These are phyloP conservation scores for Mormyrus iriodes DNA, from an alignment of 2,113 vertebrate genomes.

Conservation along the genomic window DNA sequence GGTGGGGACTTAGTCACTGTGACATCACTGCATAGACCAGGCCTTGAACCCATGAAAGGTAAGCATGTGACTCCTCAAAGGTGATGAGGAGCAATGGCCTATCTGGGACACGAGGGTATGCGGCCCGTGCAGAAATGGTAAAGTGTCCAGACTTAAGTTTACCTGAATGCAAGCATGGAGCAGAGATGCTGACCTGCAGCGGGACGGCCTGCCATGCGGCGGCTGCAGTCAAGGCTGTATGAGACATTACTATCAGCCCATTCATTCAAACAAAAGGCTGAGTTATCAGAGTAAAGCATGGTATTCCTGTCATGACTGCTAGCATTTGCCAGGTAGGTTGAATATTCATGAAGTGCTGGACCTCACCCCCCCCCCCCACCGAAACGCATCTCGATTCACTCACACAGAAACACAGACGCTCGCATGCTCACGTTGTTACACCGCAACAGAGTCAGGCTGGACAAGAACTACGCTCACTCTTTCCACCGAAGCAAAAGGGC, in stretches of 20 bases:
- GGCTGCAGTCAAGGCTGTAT: not conserved
- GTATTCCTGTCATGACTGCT: constrained; percentile 19
- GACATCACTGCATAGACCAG: not conserved
- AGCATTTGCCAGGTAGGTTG: constrained; percentile 6
- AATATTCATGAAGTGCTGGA: constrained; percentile 21
- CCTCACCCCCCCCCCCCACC: constrained; percentile 2
- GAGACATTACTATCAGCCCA: constrained; percentile 5
- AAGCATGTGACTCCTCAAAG: not conserved
- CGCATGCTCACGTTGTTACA: not conserved
- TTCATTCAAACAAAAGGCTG: constrained; percentile 24
- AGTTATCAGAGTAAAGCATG: constrained; percentile 1
- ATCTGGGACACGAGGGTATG: not conserved
- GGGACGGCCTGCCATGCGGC: not conserved
- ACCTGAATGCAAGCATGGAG: not conserved
- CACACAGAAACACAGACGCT: not conserved
- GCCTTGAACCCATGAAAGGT: not conserved
- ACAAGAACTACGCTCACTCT: not conserved
- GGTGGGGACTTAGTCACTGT: not conserved
- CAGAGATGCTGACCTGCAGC: not conserved
- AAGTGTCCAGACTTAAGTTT: not conserved
- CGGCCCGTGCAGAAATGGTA: not conserved
- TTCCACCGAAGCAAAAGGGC: not conserved
- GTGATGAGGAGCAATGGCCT: not conserved
- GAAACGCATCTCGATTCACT: constrained; percentile 6
- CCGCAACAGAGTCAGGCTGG: not conserved